Evolutionary conservation across 2,113 vertebrate genomes (phyloP).

Genomic region (Uria lomvia): DNA sequence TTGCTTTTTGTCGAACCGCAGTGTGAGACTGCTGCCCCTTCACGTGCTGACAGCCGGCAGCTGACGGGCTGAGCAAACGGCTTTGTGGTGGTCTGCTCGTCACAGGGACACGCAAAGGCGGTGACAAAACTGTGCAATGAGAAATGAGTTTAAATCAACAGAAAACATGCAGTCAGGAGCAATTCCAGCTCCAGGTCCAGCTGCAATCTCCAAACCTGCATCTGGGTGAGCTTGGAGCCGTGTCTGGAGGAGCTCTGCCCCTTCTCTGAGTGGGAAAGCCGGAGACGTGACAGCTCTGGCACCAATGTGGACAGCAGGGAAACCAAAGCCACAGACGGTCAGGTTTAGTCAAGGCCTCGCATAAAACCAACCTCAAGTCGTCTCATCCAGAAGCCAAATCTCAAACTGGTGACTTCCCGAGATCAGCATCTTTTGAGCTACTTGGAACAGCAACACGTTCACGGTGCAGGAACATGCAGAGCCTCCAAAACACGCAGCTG

Average conservation of each 20-base stretch:
- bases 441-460: rapidly evolving
- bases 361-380: background rate
- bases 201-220: background rate
- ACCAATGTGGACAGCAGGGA: background rate
- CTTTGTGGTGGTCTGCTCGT: background rate
- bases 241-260: background rate
- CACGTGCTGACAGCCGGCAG: background rate
- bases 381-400: background rate
- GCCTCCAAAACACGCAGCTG: background rate
- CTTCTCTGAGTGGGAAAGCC: background rate
- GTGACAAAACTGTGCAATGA: background rate
- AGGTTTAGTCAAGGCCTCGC: background rate
- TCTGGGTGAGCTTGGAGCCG: background rate
- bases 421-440: background rate
- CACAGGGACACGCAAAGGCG: rapidly evolving
- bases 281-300: background rate
- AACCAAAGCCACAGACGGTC: background rate
- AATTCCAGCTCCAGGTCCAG: background rate
- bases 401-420: background rate
- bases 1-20: background rate
- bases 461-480: rapidly evolving
- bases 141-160: background rate
- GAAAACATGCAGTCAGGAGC: rapidly evolving
- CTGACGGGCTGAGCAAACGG: background rate
- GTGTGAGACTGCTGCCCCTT: background rate